Evolutionary conservation across 2,113 vertebrate genomes (phyloP).

Genomic region (Cavia aperea): DNA sequence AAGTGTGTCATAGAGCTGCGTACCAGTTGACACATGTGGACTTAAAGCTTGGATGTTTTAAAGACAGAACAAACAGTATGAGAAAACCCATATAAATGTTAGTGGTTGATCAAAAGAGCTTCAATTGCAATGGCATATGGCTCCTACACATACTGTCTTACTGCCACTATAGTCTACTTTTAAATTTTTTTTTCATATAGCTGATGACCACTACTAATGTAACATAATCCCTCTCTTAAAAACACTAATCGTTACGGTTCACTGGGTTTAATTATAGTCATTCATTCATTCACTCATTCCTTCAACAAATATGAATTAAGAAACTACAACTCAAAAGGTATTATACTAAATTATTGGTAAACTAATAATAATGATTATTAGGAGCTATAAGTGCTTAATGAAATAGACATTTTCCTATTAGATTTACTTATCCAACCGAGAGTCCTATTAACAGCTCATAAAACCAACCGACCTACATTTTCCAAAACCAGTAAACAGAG

Average conservation of each 20-base stretch:
- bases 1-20: background rate
- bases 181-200: constrained; percentile 1
- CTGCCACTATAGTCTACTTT: background rate
- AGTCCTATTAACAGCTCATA: background rate
- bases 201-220: background rate
- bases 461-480: background rate
- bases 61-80: background rate
- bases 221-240: background rate
- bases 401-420: background rate
- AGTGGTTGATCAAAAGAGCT: background rate
- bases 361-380: background rate
- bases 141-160: background rate
- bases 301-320: background rate
- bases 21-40: background rate
- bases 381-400: background rate
- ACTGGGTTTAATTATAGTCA: background rate
- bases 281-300: background rate
- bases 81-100: background rate
- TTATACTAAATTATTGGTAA: background rate
- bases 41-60: constrained; percentile 14
- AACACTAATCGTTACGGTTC: background rate
- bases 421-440: background rate
- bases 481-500: background rate
- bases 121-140: background rate
- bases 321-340: background rate